Evolutionary conservation across 1,140 invertebrate species (phyloP), one percentile per base, ranked within the genome.

Genomic region (Drosophila saltans): DNA sequence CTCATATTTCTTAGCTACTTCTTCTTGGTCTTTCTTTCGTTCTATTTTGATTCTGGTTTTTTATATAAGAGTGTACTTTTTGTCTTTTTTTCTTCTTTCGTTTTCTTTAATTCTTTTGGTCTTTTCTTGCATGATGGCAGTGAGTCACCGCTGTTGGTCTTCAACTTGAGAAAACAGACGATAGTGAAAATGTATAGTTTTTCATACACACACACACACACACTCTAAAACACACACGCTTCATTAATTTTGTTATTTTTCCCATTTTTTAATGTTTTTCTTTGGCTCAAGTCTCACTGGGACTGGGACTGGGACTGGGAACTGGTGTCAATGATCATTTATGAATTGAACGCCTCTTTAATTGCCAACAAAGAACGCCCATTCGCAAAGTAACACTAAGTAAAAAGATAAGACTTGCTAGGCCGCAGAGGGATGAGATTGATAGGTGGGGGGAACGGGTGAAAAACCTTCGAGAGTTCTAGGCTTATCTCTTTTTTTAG

Each of bases 31-130:
- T 56, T 33, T 21, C 30, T 62, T 59, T 30, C 36, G 70, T 83
- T 86, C 83, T 86, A 86, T 86, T 86, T 86, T 86, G 83, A 88
- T 86, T 88, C 83, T 88, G 62, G 66, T 36, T 68, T 81, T 75
- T 72, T 57, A 58, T 60, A 43, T 52, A 52, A 52, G 45, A 52
- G 45, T 52, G n/a, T 67, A 21, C 28, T 48, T 57, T 43, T 55
- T 16, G 16, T 16, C 16, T 63, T 10, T 21, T 66, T 24, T 9
- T 24, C 24, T 24, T 65, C 11, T 56, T 65, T 40, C 28, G 45
- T 45, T 45, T 66, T 26, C 16, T 55, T 45, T 33, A 43, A 3
- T 33, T 55, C 40, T 57, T 71, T 64, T 56, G 43, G 33, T 48
- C 36, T 62, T 72, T 60, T 58, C 72, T 73, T 48, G 16, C 7